These are phyloP conservation scores for Gymnocheta viridis DNA, from an alignment of 2,888 invertebrate species.

Conservation along the genomic window DNA sequence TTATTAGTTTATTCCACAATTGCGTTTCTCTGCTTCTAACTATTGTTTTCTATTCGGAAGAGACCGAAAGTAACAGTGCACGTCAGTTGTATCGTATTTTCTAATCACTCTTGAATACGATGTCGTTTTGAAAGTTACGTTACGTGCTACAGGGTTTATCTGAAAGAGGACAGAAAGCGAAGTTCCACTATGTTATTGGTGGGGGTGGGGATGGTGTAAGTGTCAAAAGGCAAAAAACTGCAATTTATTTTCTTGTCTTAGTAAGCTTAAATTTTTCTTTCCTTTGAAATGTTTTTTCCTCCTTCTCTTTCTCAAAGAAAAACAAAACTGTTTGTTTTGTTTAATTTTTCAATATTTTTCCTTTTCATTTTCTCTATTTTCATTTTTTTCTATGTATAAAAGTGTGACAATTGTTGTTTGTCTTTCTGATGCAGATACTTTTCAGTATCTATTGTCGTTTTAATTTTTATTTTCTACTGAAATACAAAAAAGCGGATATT, in stretches of 20 bases:
- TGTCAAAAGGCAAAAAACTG: constrained; percentile 34
- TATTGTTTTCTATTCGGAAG: constrained; percentile 7
- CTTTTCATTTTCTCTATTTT: constrained; percentile 34
- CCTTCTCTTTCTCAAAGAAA: background rate
- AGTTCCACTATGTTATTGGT: background rate
- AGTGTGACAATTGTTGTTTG: constrained; percentile 41
- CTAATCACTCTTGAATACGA: background rate
- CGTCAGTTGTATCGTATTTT: constrained; percentile 30
- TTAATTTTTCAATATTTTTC: constrained; percentile 9
- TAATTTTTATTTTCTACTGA: constrained; percentile 14
- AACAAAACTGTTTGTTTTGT: background rate
- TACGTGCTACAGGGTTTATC: background rate
- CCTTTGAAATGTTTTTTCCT: background rate
- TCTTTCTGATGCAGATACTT: constrained; percentile 15
- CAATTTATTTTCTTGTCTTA: constrained; percentile 52
- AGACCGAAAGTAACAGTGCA: constrained; percentile 38
- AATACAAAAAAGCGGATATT: constrained; percentile 62
- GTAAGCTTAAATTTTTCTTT: constrained; percentile 29
- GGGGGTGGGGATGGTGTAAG: background rate
- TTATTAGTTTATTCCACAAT: constrained; percentile 3
- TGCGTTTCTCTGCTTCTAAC: background rate
- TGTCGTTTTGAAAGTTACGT: constrained; percentile 20
- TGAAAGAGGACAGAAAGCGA: background rate
- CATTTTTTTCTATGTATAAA: background rate
- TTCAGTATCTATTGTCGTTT: background rate